A percentile compares a stretch with the other conserved stretches of the same genome.
Evolutionary conservation across 2,797 vertebrate genomes (phyloP).

Genomic region (Cuculus canorus): DNA sequence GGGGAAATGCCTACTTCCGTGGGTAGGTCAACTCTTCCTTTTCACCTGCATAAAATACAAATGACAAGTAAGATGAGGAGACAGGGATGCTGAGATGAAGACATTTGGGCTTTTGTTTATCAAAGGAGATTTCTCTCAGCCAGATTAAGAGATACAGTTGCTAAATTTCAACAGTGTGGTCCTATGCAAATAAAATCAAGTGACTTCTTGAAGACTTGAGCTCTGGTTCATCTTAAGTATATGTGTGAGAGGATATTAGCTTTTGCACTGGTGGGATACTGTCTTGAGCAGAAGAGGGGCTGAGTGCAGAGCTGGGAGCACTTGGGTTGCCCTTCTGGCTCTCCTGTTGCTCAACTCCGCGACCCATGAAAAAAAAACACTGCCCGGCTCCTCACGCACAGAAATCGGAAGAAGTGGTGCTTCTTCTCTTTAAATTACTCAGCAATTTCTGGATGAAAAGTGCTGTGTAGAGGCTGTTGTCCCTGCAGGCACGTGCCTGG

Average conservation of each 20-base stretch:
- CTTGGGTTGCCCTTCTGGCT: neutral
- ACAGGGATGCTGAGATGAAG: slow-evolving; percentile 29
- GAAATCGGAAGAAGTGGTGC: neutral
- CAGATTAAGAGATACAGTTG: neutral
- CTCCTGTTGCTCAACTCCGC: neutral
- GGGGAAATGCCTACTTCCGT: slow-evolving; percentile 99
- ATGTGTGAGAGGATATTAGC: neutral
- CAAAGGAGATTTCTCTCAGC: neutral
- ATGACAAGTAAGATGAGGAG: slow-evolving; percentile 53
- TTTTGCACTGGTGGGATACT: neutral
- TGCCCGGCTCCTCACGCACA: neutral
- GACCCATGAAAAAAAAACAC: neutral
- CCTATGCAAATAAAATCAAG: neutral
- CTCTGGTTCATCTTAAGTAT: neutral
- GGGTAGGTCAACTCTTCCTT: slow-evolving; percentile 86
- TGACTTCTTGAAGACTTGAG: neutral
- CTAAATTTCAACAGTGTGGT: neutral
- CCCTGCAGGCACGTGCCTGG: neutral
- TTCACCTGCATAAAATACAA: slow-evolving; percentile 53
- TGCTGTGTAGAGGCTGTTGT: neutral
- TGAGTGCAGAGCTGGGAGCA: neutral
- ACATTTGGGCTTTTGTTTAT: neutral
- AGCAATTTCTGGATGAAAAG: neutral
- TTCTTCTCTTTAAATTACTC: neutral
- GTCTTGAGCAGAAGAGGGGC: neutral